Conservation (phyloP, 2,888 invertebrate genomes). For the Melinopterus prodromus region DNA sequence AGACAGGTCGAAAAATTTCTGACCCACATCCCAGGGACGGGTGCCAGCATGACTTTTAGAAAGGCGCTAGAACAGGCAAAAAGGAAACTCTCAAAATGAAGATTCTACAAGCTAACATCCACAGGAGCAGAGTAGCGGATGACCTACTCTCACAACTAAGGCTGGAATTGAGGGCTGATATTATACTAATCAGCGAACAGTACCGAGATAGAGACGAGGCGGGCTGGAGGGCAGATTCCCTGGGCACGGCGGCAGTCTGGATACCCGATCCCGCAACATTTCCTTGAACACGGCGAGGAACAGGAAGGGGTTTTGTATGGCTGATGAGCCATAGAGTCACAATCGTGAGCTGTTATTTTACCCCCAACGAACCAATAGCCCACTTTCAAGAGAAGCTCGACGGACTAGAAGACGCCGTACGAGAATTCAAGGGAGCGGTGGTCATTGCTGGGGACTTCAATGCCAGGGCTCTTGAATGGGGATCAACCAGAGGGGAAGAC, state of each 20-base stretch:
- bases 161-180: neutral
- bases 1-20: neutral
- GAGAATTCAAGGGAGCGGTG: neutral
- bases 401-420: conserved; percentile 12
- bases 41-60: conserved; percentile 4
- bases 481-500: neutral
- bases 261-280: neutral
- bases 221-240: neutral
- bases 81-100: neutral
- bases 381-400: conserved; percentile 15
- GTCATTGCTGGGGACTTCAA: neutral
- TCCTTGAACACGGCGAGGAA: neutral
- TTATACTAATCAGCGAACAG: conserved; percentile 25
- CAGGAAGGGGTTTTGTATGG: conserved; percentile 19
- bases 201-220: conserved; percentile 20
- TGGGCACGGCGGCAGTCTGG: conserved; percentile 24
- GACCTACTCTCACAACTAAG: conserved; percentile 6
- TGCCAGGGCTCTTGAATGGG: conserved; percentile 17
- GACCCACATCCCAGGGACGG: conserved; percentile 6
- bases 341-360: conserved; percentile 14
- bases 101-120: conserved; percentile 15
- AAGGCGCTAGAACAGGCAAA: conserved; percentile 6
- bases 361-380: conserved; percentile 20
- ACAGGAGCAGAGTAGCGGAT: conserved; percentile 10
- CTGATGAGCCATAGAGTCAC: neutral